Evolutionary conservation across 2,888 invertebrate species (phyloP).

Genomic region (Gari tellinella): DNA sequence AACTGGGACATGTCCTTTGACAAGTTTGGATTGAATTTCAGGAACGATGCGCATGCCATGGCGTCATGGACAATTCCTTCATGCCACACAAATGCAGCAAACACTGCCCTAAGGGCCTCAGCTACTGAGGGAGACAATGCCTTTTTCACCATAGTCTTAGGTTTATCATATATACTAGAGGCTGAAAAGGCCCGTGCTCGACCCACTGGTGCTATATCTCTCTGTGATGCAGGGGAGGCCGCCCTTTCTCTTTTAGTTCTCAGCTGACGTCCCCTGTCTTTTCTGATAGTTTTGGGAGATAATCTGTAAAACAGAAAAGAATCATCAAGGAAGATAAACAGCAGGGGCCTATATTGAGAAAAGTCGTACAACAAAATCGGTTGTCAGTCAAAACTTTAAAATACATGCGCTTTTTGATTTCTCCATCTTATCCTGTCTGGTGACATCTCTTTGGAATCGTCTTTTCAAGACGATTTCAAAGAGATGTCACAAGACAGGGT

Average conservation of each 20-base stretch:
- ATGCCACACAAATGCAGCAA: constrained; percentile 98
- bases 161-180: constrained; percentile 67
- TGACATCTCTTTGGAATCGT: no score
- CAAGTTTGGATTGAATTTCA: constrained; percentile 90
- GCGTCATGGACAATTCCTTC: constrained; percentile 99
- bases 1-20: constrained; percentile 81
- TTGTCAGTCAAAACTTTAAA: no score
- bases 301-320: constrained; percentile 58
- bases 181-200: constrained; percentile 76
- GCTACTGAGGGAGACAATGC: constrained; percentile 97
- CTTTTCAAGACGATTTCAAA: no score
- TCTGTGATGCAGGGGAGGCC: constrained; percentile 81
- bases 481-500: no score
- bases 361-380: no score
- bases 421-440: no score
- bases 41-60: constrained; percentile 98
- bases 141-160: constrained; percentile 87
- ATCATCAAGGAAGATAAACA: not conserved
- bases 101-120: constrained; percentile 96
- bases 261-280: constrained; percentile 85
- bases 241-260: constrained; percentile 83
- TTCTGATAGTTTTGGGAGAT: constrained; percentile 85
- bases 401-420: no score
- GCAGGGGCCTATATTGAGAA: no score
- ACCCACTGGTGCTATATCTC: constrained; percentile 71